Conservation (phyloP, 2,888 invertebrate genomes). For the Leucania comma region DNA sequence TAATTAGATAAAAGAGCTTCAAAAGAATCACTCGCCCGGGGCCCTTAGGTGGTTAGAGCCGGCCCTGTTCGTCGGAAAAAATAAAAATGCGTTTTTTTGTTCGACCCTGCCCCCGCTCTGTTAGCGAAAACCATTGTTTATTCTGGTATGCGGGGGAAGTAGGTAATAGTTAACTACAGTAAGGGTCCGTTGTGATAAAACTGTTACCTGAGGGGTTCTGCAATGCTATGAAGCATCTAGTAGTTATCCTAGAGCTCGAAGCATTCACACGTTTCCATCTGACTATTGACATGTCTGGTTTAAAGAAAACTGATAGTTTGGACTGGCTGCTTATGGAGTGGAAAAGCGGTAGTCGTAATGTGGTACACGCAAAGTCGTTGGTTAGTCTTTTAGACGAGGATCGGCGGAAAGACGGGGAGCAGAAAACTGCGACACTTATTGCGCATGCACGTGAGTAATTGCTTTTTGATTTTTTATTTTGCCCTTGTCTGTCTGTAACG, state of each 20-base stretch:
- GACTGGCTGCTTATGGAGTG: slow-evolving; percentile 82
- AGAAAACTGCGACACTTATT: too few relatives aligned
- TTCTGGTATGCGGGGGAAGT: slow-evolving; percentile 79
- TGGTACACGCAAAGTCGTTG: slow-evolving; percentile 70
- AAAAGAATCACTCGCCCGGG: too few relatives aligned
- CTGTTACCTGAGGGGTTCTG: slow-evolving; percentile 82
- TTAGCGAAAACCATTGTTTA: slow-evolving; percentile 85
- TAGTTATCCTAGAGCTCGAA: slow-evolving; percentile 51
- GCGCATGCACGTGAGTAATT: too few relatives aligned
- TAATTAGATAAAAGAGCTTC: too few relatives aligned
- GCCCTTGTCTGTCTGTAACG: too few relatives aligned
- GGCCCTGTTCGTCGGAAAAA: slow-evolving; percentile 78
- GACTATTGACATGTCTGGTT: slow-evolving; percentile 59
- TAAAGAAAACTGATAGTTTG: slow-evolving; percentile 74
- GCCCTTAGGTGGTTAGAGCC: too few relatives aligned
- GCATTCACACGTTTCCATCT: slow-evolving; percentile 37
- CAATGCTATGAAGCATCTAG: slow-evolving; percentile 55
- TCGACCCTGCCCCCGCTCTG: slow-evolving; percentile 57
- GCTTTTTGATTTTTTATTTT: too few relatives aligned
- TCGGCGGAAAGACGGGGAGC: too few relatives aligned
- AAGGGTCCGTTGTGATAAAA: slow-evolving; percentile 84
- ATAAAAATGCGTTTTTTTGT: slow-evolving; percentile 84
- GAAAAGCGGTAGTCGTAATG: slow-evolving; percentile 71
- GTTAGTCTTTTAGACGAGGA: slow-evolving; percentile 56
- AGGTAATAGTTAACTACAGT: slow-evolving; percentile 77